Percentiles rank a stretch among this genome's conserved stretches.
Conservation (phyloP, 2,113 vertebrate genomes). For the Anthoscopus minutus region DNA sequence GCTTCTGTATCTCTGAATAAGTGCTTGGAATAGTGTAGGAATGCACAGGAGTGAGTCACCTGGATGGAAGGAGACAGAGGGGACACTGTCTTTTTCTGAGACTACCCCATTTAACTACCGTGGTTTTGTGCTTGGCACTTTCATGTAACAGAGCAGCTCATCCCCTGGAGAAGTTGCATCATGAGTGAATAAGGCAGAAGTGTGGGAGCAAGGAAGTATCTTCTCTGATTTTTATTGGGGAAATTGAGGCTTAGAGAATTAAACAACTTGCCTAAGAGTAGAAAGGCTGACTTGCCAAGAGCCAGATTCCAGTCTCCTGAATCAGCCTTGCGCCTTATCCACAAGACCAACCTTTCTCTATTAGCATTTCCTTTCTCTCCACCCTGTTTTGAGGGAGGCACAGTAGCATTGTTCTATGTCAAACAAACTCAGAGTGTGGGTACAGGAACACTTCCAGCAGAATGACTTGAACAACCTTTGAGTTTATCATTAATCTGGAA, state of each 20-base stretch:
- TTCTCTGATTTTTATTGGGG: neutral
- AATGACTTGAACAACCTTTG: neutral
- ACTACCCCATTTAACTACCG: neutral
- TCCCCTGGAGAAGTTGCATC: constrained; percentile 1
- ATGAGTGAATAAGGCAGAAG: neutral
- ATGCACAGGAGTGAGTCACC: neutral
- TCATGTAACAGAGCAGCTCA: neutral
- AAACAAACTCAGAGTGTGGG: neutral
- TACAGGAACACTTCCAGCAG: neutral
- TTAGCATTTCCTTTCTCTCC: constrained; percentile 52
- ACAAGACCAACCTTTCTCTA: constrained; percentile 16
- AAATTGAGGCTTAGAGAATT: constrained; percentile 9
- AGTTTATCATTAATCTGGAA: constrained; percentile 23
- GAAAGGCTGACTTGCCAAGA: constrained; percentile 19
- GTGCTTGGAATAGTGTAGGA: neutral
- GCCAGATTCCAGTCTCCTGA: constrained; percentile 33
- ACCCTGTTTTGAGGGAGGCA: constrained; percentile 38
- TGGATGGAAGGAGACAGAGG: neutral
- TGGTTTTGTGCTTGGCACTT: neutral
- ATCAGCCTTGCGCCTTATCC: constrained; percentile 49
- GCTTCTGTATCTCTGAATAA: neutral
- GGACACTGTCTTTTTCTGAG: neutral
- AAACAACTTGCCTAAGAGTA: constrained; percentile 3
- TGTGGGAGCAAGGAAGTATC: constrained; percentile 28
- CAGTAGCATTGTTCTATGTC: neutral